Percentiles rank a stretch among this genome's conserved stretches.
Conservation (phyloP, 2,888 invertebrate species). For the Eupithecia subumbrata region DNA sequence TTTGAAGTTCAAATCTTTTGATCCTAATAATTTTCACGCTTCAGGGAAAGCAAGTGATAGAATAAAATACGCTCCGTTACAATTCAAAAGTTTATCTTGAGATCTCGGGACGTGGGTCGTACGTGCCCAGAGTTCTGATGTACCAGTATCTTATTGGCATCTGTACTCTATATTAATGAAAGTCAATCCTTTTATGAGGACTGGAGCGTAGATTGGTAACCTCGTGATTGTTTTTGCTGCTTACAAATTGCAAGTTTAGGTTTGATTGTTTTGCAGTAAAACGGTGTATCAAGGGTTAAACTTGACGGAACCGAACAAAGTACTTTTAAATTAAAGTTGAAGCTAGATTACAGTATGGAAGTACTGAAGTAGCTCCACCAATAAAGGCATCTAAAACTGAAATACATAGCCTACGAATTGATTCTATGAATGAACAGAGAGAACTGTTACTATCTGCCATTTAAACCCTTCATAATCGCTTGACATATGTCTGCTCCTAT, state of each 20-base stretch:
- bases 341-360: not conserved
- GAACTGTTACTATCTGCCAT: not conserved
- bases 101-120: constrained; percentile 9
- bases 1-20: constrained; percentile 11
- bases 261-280: not conserved
- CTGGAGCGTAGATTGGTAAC: constrained; percentile 2
- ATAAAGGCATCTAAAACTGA: not conserved
- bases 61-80: constrained; percentile 17
- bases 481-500: not conserved
- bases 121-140: constrained; percentile 7
- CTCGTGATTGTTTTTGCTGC: not conserved
- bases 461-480: not conserved
- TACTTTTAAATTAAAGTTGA: not conserved
- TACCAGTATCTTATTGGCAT: not conserved
- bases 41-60: constrained; percentile 13
- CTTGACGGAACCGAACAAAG: not conserved
- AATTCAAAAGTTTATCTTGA: constrained; percentile 12
- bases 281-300: not conserved
- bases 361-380: not conserved
- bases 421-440: not conserved
- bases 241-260: not conserved
- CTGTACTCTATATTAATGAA: constrained; percentile 7
- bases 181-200: not conserved
- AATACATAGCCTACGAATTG: not conserved
- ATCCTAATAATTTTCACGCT: constrained; percentile 14